Base-by-base conservation (phyloP, 2,797 vertebrate genomes). In the Danio aesculapii region DNA sequence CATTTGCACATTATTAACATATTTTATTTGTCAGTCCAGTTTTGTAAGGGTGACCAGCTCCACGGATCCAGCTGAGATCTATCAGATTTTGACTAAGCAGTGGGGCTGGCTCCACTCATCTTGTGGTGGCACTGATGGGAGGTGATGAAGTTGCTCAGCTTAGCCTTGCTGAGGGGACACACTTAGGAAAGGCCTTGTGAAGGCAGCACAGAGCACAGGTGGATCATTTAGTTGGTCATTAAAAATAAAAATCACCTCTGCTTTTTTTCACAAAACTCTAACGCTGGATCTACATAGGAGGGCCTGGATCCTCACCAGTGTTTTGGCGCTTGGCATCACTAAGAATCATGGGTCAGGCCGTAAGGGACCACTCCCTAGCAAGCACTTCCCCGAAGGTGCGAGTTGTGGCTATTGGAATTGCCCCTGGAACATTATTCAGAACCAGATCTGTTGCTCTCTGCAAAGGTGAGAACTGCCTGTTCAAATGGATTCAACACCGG, bases 151-250 rank as follows among this genome's bases (percentile, higher is more conserved):
- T 94, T 52, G 92, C 95, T 13, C 92, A 95, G 89, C 92, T 97
- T 96, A 98, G 96, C 97, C n/a, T 96, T 96, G 97, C 94, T 99
- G 77, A 92, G 95, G n/a, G 81, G 95, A 97, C 71, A 92, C 94
- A 0, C 92, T 99, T 70, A 95, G 96, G 70, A 98, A 97, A 88
- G 97, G 96, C 68, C 94, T 99, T 39, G 95, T 95, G 90, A 98
- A 96, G 88, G 97, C 96, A 0, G 95, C 96, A 19, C 95, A 98
- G 89, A 98, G 96, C 91, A 99, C 98, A 93, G 97, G 98, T 98
- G 81, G 11, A 39, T 49, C 5, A 49, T 8, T 19, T 17, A 44
- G n/a, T 7, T 21, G 30, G 14, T 62, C 9, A 59, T 39, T 58
- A 16, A 46, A 64, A 47, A 46, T 53, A 14, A 8, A 44, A 16